Evolutionary conservation across 2,797 vertebrate species (phyloP).

Genomic region (Ciconia nigra): DNA sequence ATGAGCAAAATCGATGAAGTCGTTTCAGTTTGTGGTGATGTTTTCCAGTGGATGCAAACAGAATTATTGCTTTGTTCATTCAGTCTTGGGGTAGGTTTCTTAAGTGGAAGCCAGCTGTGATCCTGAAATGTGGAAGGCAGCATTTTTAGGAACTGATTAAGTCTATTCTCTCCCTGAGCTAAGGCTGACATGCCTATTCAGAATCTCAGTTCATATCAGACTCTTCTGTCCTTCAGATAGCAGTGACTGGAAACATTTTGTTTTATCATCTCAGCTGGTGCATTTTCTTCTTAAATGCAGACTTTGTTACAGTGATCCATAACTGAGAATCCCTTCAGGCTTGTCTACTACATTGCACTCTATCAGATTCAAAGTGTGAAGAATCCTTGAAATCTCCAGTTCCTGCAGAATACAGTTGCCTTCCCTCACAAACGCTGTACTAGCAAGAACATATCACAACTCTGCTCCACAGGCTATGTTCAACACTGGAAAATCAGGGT

Average conservation of each 20-base stretch:
- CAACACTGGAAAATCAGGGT: background rate
- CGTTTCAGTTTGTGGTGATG: background rate
- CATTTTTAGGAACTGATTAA: conserved; percentile 5
- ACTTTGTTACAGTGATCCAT: conserved; percentile 46
- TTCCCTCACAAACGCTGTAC: background rate
- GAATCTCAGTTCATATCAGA: conserved; percentile 12
- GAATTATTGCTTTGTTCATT: background rate
- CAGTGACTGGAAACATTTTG: conserved; percentile 43
- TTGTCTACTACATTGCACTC: conserved; percentile 46
- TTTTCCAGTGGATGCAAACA: background rate
- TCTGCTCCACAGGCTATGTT: background rate
- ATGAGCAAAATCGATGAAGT: background rate
- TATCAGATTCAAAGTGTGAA: conserved; percentile 52
- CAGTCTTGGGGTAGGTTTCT: background rate
- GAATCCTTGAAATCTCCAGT: conserved; percentile 31
- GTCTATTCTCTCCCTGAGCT: background rate
- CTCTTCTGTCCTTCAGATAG: conserved; percentile 36
- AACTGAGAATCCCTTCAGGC: conserved; percentile 58
- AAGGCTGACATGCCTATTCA: conserved; percentile 14
- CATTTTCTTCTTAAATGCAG: conserved; percentile 50
- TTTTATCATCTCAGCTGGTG: conserved; percentile 33
- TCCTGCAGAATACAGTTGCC: conserved; percentile 21
- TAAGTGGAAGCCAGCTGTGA: background rate
- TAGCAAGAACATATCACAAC: background rate
- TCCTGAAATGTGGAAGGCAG: background rate